Conservation (phyloP, 2,888 invertebrate genomes). For the Homarus gammarus region DNA sequence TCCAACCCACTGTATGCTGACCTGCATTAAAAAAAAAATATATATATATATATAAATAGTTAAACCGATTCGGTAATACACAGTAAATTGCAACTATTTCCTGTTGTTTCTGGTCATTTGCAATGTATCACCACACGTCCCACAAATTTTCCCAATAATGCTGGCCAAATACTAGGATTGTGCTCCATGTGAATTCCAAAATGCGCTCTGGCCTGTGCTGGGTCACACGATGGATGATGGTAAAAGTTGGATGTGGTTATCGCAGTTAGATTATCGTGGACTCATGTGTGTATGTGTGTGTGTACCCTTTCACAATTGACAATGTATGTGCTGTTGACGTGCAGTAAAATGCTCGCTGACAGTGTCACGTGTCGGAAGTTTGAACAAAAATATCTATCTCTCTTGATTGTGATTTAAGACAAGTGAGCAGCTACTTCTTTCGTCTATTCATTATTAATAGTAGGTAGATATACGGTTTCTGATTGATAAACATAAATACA, state of each 20-base stretch:
- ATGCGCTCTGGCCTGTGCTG: not conserved
- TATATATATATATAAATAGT: too few species aligned
- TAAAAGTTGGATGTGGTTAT: not conserved
- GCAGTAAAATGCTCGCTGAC: not conserved
- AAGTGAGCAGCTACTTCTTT: too few species aligned
- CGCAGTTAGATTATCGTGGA: not conserved
- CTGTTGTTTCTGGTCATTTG: constrained; percentile 5
- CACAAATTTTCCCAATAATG: constrained; percentile 15
- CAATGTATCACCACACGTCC: constrained; percentile 11
- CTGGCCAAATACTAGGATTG: constrained; percentile 5
- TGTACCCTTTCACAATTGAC: not conserved
- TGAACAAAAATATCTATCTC: too few species aligned
- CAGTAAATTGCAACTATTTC: constrained; percentile 1
- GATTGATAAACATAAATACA: too few species aligned
- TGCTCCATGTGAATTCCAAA: not conserved
- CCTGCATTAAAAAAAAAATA: too few species aligned
- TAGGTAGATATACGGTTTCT: too few species aligned
- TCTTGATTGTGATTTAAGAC: too few species aligned
- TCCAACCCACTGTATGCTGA: too few species aligned
- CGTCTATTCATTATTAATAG: too few species aligned
- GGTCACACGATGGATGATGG: not conserved
- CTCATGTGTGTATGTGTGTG: not conserved
- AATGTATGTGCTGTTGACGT: not conserved
- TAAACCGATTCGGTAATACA: not conserved
- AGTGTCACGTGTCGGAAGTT: too few species aligned